phyloP scores from a whole-genome alignment of 2,797 vertebrate species.

The Oryzias dopingdopingensis region DNA sequence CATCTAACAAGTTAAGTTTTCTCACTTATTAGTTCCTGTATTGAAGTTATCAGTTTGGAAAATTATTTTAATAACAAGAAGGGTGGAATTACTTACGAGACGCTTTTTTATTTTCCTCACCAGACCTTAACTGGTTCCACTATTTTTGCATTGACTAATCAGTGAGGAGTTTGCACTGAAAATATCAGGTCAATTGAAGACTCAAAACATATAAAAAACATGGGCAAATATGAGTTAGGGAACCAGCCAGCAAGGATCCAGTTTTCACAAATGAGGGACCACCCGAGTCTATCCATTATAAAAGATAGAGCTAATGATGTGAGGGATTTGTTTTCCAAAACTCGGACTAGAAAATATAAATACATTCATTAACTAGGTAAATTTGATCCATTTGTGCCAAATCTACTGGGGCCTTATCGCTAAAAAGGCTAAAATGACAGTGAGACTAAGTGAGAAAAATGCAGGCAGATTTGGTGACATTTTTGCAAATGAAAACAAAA shows the following conservation, averaged over 20 bases:
- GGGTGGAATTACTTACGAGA: neutral
- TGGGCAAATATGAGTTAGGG: neutral
- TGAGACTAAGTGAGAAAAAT: neutral
- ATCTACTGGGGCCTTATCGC: neutral
- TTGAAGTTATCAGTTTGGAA: neutral
- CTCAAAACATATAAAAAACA: constrained; percentile 1
- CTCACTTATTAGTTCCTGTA: neutral
- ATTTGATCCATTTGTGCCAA: constrained; percentile 2
- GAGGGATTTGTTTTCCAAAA: constrained; percentile 1
- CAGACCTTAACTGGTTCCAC: neutral
- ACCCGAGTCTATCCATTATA: neutral
- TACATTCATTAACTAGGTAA: neutral
- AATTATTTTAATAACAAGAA: neutral
- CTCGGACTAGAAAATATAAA: neutral
- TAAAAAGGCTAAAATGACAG: constrained; percentile 1
- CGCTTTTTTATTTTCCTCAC: neutral
- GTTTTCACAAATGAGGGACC: neutral
- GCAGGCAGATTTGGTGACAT: no score
- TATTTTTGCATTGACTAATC: neutral
- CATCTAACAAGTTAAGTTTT: constrained; percentile 6
- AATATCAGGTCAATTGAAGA: constrained; percentile 1
- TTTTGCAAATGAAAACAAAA: neutral
- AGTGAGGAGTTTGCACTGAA: neutral
- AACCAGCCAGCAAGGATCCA: neutral
- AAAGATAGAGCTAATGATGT: neutral